Conservation (phyloP, 2,888 invertebrate genomes). For the Nebria salina region DNA sequence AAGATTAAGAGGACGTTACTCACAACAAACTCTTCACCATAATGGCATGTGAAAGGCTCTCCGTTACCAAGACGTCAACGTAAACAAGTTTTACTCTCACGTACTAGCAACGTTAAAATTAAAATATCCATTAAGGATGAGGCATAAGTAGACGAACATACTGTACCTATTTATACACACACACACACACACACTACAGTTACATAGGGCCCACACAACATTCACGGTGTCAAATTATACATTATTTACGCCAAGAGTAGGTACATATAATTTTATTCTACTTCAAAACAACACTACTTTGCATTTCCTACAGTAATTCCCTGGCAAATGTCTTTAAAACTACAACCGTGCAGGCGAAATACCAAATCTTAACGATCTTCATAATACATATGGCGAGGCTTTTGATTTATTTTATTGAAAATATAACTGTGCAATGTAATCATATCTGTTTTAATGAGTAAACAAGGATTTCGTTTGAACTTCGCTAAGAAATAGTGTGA, state of each 20-base stretch:
- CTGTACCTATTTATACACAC: background rate
- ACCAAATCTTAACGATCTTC: background rate
- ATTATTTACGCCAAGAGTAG: background rate
- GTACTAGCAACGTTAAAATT: conserved; percentile 13
- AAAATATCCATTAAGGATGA: conserved; percentile 14
- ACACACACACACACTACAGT: background rate
- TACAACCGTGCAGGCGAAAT: background rate
- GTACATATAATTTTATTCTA: background rate
- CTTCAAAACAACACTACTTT: background rate
- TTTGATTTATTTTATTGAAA: no score
- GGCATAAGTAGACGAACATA: conserved; percentile 6
- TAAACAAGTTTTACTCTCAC: conserved; percentile 15
- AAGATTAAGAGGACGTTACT: conserved; percentile 44
- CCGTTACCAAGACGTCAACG: background rate
- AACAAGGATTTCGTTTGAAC: background rate
- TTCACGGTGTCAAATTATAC: background rate
- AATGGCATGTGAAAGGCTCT: conserved; percentile 15
- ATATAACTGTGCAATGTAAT: background rate
- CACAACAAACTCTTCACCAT: conserved; percentile 36
- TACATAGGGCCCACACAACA: background rate
- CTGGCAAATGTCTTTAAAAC: background rate
- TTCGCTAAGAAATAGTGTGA: background rate
- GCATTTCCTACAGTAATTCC: background rate
- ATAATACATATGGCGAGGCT: background rate
- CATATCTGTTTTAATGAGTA: background rate